Conservation (phyloP, 1,140 invertebrate genomes). For the Drosophila navojoa region DNA sequence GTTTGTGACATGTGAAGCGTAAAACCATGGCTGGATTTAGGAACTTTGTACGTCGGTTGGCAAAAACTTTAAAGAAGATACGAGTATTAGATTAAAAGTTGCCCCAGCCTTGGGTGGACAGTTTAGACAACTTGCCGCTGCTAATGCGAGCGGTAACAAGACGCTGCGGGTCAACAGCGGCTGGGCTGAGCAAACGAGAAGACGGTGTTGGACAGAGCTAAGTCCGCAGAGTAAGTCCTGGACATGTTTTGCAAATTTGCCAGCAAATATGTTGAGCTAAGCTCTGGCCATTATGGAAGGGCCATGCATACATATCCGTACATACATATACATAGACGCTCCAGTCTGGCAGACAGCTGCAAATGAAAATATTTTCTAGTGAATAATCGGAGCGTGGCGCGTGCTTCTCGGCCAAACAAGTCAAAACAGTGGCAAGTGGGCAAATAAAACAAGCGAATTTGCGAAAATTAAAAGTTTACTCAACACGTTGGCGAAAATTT, state of each 20-base stretch:
- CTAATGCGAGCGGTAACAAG: conserved; percentile 55
- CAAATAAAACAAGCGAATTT: conserved; percentile 60
- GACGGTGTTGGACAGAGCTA: conserved; percentile 5
- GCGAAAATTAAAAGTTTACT: conserved; percentile 62
- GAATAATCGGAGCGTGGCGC: conserved; percentile 50
- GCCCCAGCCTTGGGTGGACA: conserved; percentile 65
- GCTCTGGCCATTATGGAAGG: conserved; percentile 15
- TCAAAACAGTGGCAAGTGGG: conserved; percentile 64
- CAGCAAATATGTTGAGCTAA: conserved; percentile 61
- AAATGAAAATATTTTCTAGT: conserved; percentile 42
- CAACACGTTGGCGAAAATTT: conserved; percentile 58
- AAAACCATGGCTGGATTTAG: conserved; percentile 81
- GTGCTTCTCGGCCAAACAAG: conserved; percentile 39
- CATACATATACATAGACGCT: conserved; percentile 11
- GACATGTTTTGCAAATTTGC: conserved; percentile 73
- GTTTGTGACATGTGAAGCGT: conserved; percentile 79
- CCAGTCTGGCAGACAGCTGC: conserved; percentile 20
- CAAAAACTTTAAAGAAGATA: conserved; percentile 48
- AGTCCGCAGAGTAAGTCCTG: conserved; percentile 35
- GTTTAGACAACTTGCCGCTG: conserved; percentile 72
- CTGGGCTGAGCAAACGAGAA: conserved; percentile 3
- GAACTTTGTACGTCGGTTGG: conserved; percentile 73
- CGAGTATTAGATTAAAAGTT: conserved; percentile 79
- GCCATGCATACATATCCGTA: conserved; percentile 29
- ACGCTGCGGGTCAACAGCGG: conserved; percentile 26